Base-by-base conservation (phyloP, 2,888 invertebrate species). In the Himalopsyche anomala region DNA sequence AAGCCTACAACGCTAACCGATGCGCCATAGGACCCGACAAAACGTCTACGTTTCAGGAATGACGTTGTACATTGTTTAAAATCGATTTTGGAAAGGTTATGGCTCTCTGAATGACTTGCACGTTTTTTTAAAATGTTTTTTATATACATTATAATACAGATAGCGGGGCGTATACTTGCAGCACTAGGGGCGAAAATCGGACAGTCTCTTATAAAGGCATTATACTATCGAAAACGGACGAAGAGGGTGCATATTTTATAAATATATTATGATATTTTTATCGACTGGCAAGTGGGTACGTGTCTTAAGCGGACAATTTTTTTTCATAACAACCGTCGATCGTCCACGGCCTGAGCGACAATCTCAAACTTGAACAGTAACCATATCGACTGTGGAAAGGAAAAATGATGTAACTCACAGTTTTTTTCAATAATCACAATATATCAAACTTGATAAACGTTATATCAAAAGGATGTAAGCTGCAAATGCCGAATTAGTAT, bases 161-260 rank as follows among this genome's bases (percentile, higher is more conserved):
- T 62, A 62, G 28, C 62, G 28, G 62, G 62, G 62, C 62, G 62
- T 62, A 62, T 62, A 19, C 62, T 62, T 62, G 62, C 62, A 19
- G 19, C 62, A 62, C 62, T 62, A n/a, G 54, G 83, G 62, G 74
- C 56, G 69, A 81, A 81, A 81, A 81, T 62, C 62, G 62, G 55
- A 69, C 69, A 69, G 85, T 82, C 85, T 85, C 85, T 85, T 85
- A 86, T 83, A 83, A 86, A 83, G 83, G 86, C 86, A 83, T 86
- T 86, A 83, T 83, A 80, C 80, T 80, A 80, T 86, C 86, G 83
- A 81, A 54, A 86, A 82, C 83, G 86, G 83, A 80, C 86, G 42
- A 56, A 38, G n/a, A 62, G 62, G 62, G 62, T 62, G 62, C 2
- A 62, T 62, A 62, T 62, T 62, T 62, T 56, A 56, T 56, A 56